phyloP scores from a whole-genome alignment of 2,113 vertebrate species.

The Phrynosoma blainvillii region DNA sequence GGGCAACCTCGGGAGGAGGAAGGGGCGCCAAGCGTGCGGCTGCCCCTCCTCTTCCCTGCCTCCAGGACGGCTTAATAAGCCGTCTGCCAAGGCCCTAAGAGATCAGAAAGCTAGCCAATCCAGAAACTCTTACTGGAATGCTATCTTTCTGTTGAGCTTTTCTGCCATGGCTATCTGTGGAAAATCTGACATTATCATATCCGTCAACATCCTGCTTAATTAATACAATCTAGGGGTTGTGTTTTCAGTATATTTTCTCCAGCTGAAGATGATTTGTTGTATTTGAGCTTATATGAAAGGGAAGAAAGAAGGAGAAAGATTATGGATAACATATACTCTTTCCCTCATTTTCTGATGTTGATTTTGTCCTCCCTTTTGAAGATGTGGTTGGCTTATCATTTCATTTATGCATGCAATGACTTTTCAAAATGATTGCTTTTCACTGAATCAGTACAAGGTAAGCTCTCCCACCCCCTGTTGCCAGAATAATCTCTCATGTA shows the following conservation, averaged over 20 bases:
- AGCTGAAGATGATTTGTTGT: neutral
- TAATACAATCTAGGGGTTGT: neutral
- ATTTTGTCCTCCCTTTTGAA: neutral
- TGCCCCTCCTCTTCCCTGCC: no score
- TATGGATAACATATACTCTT: neutral
- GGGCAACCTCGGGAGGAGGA: no score
- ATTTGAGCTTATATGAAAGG: neutral
- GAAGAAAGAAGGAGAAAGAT: neutral
- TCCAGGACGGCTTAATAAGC: no score
- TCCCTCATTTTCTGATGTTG: neutral
- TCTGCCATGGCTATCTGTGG: neutral
- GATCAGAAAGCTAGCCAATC: neutral
- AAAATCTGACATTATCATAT: neutral
- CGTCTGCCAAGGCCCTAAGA: no score
- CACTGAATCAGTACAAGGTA: neutral
- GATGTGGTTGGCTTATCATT: neutral
- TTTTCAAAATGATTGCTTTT: neutral
- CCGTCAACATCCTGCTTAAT: neutral
- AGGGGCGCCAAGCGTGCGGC: no score
- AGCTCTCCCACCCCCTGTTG: neutral
- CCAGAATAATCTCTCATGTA: constrained; percentile 14
- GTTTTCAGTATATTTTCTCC: neutral
- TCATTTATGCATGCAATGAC: neutral
- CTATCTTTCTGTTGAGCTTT: neutral
- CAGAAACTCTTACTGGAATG: neutral